phyloP scores from a whole-genome alignment of 2,113 vertebrate species.

The Nettapus auritus region DNA sequence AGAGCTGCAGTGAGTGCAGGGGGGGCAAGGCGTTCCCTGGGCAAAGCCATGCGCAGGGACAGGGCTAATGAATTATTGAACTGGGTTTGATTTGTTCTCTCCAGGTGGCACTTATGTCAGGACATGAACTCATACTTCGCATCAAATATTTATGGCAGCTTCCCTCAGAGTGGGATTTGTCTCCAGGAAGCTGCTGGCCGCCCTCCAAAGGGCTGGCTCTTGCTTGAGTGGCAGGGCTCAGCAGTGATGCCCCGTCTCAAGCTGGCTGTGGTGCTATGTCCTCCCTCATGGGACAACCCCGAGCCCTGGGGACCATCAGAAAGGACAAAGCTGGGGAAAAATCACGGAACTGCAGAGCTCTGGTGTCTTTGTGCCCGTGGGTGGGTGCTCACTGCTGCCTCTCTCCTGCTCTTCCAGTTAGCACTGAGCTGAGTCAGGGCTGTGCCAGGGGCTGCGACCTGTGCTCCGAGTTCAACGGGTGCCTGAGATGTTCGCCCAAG shows the following conservation, averaged over 20 bases:
- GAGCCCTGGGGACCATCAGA: too few species aligned
- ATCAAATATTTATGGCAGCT: neutral
- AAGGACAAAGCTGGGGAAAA: too few species aligned
- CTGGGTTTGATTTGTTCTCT: neutral
- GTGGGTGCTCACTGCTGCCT: neutral
- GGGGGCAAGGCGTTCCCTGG: neutral
- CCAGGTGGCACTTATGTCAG: neutral
- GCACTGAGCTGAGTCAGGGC: conserved; percentile 88
- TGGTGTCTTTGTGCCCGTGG: neutral
- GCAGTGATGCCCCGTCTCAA: neutral
- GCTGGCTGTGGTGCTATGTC: too few species aligned
- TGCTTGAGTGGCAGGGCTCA: neutral
- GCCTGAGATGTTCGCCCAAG: conserved; percentile 93
- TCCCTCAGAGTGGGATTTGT: neutral
- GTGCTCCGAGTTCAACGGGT: conserved; percentile 97
- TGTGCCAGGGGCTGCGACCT: conserved; percentile 95
- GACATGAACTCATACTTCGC: neutral
- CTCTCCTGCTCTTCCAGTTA: conserved; percentile 79
- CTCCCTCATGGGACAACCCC: too few species aligned
- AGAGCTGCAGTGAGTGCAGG: neutral
- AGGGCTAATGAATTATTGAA: neutral
- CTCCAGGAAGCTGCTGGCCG: neutral
- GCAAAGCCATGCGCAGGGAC: neutral
- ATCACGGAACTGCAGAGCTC: too few species aligned
- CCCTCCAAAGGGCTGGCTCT: neutral